phyloP scores from a whole-genome alignment of 2,113 vertebrate species.

The Cyprinodon brontotheroides region DNA sequence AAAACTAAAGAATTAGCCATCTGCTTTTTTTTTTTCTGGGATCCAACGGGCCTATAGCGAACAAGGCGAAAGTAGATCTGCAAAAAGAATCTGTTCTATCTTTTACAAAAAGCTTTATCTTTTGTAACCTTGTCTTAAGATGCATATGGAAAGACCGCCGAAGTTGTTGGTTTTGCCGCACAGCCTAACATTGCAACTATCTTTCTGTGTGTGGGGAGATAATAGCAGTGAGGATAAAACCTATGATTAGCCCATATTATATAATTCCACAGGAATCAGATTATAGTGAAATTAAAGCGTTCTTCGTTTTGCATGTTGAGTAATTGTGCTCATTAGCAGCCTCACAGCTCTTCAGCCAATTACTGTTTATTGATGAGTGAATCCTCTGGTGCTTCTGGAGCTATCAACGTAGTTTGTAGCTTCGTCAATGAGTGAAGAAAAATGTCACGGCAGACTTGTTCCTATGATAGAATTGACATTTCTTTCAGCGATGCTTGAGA shows the following conservation, averaged over 20 bases:
- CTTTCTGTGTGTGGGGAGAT: conserved; percentile 61
- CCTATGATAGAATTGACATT: neutral
- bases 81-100: neutral
- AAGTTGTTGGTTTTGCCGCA: conserved; percentile 30
- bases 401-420: neutral
- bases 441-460: conserved; percentile 3
- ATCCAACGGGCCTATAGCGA: neutral
- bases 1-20: conserved; percentile 2
- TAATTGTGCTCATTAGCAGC: conserved; percentile 6
- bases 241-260: conserved; percentile 61
- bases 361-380: conserved; percentile 3
- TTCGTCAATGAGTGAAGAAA: neutral
- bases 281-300: conserved; percentile 55
- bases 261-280: conserved; percentile 50
- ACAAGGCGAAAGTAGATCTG: conserved; percentile 5
- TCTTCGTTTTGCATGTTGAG: conserved; percentile 36
- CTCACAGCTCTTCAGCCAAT: neutral
- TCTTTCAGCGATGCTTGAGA: conserved; percentile 1
- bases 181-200: conserved; percentile 36
- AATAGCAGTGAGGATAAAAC: conserved; percentile 51
- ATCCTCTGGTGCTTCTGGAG: conserved; percentile 5
- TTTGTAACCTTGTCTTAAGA: conserved; percentile 8
- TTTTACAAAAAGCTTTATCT: neutral
- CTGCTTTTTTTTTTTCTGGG: neutral
- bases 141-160: conserved; percentile 34